Conservation (phyloP, 2,888 invertebrate species). For the Trichogramma evanescens region DNA sequence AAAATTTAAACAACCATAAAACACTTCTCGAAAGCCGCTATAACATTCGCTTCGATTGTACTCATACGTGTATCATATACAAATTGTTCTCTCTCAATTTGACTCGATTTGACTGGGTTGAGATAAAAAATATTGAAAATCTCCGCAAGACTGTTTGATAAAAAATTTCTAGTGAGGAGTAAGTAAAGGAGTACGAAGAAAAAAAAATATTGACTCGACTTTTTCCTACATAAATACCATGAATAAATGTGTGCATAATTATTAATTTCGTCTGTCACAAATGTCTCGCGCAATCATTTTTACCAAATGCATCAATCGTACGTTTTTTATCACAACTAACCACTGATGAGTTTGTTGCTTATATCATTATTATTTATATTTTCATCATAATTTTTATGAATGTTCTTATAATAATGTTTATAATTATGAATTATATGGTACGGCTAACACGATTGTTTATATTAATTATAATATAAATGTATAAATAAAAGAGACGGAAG, state of each 20-base stretch:
- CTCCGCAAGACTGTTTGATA: conserved; percentile 22
- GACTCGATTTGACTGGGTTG: neutral
- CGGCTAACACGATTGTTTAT: too few relatives aligned
- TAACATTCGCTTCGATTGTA: too few relatives aligned
- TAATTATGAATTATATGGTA: too few relatives aligned
- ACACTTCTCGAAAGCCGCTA: too few relatives aligned
- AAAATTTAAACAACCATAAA: too few relatives aligned
- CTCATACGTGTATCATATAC: too few relatives aligned
- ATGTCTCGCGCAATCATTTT: conserved; percentile 21
- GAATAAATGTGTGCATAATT: neutral
- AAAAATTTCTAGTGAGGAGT: conserved; percentile 12
- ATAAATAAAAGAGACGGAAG: too few relatives aligned
- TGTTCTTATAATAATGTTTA: too few relatives aligned
- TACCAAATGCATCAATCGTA: conserved; percentile 12
- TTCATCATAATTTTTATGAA: too few relatives aligned
- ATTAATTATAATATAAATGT: too few relatives aligned
- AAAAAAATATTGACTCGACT: conserved; percentile 9
- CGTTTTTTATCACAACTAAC: conserved; percentile 12
- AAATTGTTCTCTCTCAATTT: too few relatives aligned
- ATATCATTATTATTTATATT: neutral
- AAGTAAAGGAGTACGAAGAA: neutral
- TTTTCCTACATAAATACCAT: conserved; percentile 2
- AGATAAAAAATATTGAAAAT: conserved; percentile 10
- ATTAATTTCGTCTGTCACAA: conserved; percentile 17
- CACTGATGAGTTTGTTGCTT: conserved; percentile 14